Evolutionary conservation across 2,797 vertebrate species (phyloP), one percentile per base, ranked within the genome.

Genomic region (Brachyalestes nurse): DNA sequence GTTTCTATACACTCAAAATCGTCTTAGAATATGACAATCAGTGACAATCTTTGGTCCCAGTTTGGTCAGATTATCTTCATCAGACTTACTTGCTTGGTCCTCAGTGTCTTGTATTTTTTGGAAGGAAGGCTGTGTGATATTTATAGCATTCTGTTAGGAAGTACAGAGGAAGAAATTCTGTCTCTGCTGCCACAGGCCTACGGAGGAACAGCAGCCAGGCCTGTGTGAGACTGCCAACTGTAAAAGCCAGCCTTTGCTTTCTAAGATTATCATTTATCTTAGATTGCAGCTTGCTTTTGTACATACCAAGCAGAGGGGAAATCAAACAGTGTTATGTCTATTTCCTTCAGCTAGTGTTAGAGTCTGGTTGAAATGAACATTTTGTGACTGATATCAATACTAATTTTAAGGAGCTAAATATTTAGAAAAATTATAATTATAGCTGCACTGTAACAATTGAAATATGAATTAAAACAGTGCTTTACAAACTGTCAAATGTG

Each of bases 221-320:
- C 65, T 62, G 62, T 38, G 23, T 51, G 67, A 69, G 62, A 40
- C 62, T 75, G 47, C 71, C 71, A 53, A 74, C 19, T 74, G 71
- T 40, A 66, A 80, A 75, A 42, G 38, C 62, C 71, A 72, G 51
- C 51, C 71, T 72, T 51, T 28, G 57, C 28, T 57, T 21, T 57
- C 40, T 73, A 13, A 60, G 53, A 42, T 66, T 60, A 74, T 74
- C 55, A 60, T 74, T 74, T 19, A 74, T 74, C 53, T 60, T n/a
- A 42, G 17, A 66, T 42, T 42, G 38, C 64, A 42, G 38, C 38
- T 40, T 10, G 38, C 38, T 40, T 40, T 25, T 62, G 60, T 62
- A 62, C 60, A 62, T 28, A 34, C 13, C 60, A 34, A 28, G 34
- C 25, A 2, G 25, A 62, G 4, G 12, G 25, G 4, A 28, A 62